Conservation (phyloP, 2,113 vertebrate species). For the zebrafish (Danio rerio) region DNA sequence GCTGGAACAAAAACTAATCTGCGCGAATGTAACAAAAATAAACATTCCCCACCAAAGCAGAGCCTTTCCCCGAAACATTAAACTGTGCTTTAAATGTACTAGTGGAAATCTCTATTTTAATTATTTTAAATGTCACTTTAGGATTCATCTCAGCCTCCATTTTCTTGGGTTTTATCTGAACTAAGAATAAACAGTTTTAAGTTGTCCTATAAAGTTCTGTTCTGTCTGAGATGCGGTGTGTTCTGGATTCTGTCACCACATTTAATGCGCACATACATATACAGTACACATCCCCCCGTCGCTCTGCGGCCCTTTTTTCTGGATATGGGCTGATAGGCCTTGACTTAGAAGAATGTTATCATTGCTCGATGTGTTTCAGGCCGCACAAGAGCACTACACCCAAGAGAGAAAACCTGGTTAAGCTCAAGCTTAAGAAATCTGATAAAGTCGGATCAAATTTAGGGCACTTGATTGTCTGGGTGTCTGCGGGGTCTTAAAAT, state of each 20-base stretch:
- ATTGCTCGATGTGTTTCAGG: not conserved
- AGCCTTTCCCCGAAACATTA: not conserved
- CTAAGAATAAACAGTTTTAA: slow-evolving; percentile 34
- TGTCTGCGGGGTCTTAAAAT: too few species aligned
- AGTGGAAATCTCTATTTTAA: slow-evolving; percentile 3
- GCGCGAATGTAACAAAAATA: slow-evolving; percentile 1
- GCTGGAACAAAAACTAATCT: slow-evolving; percentile 1
- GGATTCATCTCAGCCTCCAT: not conserved
- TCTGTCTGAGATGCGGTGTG: slow-evolving; percentile 14
- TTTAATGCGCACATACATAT: slow-evolving; percentile 12
- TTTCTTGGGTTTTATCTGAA: not conserved
- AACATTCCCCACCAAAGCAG: not conserved
- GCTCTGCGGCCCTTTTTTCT: not conserved
- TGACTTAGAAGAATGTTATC: not conserved
- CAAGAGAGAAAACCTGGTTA: not conserved
- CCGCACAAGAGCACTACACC: too few species aligned
- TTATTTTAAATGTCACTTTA: slow-evolving; percentile 13
- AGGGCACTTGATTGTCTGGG: too few species aligned
- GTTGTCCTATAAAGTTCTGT: slow-evolving; percentile 11
- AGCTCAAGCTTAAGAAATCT: not conserved
- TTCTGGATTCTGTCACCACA: slow-evolving; percentile 47
- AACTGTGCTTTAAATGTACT: not conserved
- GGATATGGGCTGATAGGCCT: slow-evolving; percentile 4
- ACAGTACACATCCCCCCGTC: not conserved
- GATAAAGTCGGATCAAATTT: too few species aligned